Conservation (phyloP, 2,888 invertebrate species). For the Papilio elwesi region DNA sequence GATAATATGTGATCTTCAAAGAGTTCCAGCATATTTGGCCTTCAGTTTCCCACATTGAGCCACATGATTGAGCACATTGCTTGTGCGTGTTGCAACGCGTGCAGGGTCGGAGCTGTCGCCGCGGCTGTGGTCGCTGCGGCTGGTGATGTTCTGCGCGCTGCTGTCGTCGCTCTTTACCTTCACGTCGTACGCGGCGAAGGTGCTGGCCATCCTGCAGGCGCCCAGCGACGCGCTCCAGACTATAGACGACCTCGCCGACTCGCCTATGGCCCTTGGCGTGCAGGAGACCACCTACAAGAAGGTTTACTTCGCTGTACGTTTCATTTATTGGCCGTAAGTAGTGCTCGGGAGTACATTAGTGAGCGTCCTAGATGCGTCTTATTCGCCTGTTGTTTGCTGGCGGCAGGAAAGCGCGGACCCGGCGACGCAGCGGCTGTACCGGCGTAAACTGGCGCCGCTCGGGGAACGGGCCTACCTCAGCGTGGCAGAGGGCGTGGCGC, state of each 20-base stretch:
- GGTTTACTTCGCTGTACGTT: conserved; percentile 79
- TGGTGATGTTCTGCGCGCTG: conserved; percentile 83
- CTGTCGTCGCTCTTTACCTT: conserved; percentile 83
- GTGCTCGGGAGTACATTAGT: neutral
- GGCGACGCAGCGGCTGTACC: conserved; percentile 78
- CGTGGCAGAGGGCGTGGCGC: conserved; percentile 81
- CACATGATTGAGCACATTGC: no score
- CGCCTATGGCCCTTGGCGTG: conserved; percentile 82
- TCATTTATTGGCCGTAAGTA: neutral
- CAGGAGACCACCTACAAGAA: conserved; percentile 85
- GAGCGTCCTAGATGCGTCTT: no score
- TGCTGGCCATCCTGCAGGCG: conserved; percentile 85
- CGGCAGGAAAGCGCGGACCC: conserved; percentile 81
- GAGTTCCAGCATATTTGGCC: no score
- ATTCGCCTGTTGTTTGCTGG: no score
- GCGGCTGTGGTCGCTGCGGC: conserved; percentile 75
- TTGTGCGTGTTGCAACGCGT: neutral
- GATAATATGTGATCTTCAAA: no score
- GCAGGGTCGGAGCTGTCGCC: conserved; percentile 78
- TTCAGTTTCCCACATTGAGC: no score
- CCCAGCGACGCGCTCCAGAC: conserved; percentile 84
- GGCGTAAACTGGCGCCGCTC: conserved; percentile 81
- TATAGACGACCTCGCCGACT: conserved; percentile 81
- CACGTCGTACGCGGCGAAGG: conserved; percentile 87
- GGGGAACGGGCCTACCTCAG: conserved; percentile 81